A percentile compares a stretch with the other conserved stretches of the same genome.
phyloP scores from a whole-genome alignment of 1,140 invertebrate genomes.

The Eueides isabella region DNA sequence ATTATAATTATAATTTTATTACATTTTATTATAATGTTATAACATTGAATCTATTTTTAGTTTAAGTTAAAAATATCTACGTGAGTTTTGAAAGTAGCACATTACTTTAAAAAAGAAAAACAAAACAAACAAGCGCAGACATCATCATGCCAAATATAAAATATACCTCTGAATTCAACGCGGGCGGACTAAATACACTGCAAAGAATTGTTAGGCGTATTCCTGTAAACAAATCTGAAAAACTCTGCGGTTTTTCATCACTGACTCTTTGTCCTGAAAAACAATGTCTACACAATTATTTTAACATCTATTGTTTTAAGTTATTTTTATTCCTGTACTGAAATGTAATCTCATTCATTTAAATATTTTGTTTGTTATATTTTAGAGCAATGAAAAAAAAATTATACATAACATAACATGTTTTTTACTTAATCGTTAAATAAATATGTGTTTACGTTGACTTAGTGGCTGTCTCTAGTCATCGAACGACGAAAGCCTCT shows the following conservation, averaged over 20 bases:
- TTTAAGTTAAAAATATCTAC: not conserved
- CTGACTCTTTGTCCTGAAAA: slow-evolving; percentile 15
- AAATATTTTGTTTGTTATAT: not conserved
- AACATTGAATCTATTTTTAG: not conserved
- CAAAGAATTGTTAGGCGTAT: slow-evolving; percentile 17
- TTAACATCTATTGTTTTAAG: slow-evolving; percentile 19
- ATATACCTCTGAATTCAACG: not conserved
- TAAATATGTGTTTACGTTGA: too few species aligned
- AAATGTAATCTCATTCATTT: slow-evolving; percentile 6
- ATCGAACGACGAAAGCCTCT: too few species aligned
- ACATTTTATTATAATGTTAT: too few species aligned
- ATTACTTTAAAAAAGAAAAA: not conserved
- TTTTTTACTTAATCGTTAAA: too few species aligned
- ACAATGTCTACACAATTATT: slow-evolving; percentile 20
- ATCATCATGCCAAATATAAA: slow-evolving; percentile 5
- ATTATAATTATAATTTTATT: not conserved
- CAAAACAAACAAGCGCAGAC: too few species aligned
- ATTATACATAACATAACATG: too few species aligned
- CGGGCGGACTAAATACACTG: slow-evolving; percentile 10
- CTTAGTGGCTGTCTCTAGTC: too few species aligned
- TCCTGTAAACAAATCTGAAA: slow-evolving; percentile 17
- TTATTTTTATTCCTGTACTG: slow-evolving; percentile 11
- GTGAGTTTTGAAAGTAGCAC: not conserved
- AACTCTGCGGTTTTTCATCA: slow-evolving; percentile 17
- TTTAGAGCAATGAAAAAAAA: not conserved